phyloP scores from a whole-genome alignment of 2,113 vertebrate genomes.

The Eleginops maclovinus region DNA sequence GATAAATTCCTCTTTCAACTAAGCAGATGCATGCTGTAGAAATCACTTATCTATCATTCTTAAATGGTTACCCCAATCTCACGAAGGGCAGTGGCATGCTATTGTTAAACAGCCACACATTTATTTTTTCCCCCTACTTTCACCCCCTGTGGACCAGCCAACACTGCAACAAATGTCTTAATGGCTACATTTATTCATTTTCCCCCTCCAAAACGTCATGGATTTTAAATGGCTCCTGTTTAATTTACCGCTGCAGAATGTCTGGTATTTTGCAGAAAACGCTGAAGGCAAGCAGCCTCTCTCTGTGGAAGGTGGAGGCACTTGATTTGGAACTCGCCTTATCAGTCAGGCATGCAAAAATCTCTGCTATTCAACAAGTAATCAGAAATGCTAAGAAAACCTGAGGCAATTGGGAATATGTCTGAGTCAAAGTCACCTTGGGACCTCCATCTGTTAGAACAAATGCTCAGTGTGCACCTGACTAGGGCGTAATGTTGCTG shows the following conservation, averaged over 20 bases:
- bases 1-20: slow-evolving; percentile 30
- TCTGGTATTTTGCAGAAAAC: slow-evolving; percentile 52
- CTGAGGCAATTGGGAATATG: slow-evolving; percentile 36
- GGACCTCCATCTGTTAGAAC: slow-evolving; percentile 64
- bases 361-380: slow-evolving; percentile 61
- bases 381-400: slow-evolving; percentile 56
- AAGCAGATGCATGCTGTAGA: slow-evolving; percentile 33
- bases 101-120: slow-evolving; percentile 26
- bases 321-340: slow-evolving; percentile 38
- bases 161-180: slow-evolving; percentile 65
- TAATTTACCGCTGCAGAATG: slow-evolving; percentile 68
- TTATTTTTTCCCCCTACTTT: background rate
- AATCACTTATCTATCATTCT: slow-evolving; percentile 50
- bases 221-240: slow-evolving; percentile 71
- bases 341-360: slow-evolving; percentile 32
- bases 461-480: slow-evolving; percentile 46
- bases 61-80: slow-evolving; percentile 40
- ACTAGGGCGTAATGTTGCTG: slow-evolving; percentile 25
- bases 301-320: slow-evolving; percentile 31
- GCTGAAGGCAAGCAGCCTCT: slow-evolving; percentile 33
- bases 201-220: slow-evolving; percentile 41
- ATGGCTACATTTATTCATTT: slow-evolving; percentile 62
- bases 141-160: slow-evolving; percentile 44
- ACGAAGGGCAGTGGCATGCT: slow-evolving; percentile 42
- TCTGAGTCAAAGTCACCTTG: slow-evolving; percentile 61